Percentiles rank a stretch among this genome's conserved stretches.
phyloP scores from a whole-genome alignment of 2,797 vertebrate genomes.

The Decapterus maruadsi region DNA sequence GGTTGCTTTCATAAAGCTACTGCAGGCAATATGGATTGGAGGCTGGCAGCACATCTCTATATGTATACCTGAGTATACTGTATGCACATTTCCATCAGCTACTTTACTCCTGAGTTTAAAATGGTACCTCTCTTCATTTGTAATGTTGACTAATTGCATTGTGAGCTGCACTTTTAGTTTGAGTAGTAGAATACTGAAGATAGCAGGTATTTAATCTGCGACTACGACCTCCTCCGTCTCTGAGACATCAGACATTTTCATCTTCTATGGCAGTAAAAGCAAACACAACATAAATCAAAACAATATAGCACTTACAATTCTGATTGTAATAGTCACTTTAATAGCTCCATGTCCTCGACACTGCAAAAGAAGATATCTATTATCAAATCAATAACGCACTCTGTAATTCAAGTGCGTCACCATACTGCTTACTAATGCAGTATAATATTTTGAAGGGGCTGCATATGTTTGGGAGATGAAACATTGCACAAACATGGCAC shows the following conservation, averaged over 20 bases:
- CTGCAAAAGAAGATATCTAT: neutral
- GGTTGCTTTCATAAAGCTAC: conserved; percentile 40
- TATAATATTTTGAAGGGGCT: neutral
- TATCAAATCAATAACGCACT: neutral
- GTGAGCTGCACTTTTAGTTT: neutral
- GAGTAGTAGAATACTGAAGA: neutral
- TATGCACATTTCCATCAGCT: conserved; percentile 4
- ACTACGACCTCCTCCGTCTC: neutral
- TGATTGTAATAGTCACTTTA: neutral
- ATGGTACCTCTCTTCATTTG: neutral
- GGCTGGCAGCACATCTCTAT: conserved; percentile 2
- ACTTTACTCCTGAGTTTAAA: neutral
- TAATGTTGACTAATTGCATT: neutral
- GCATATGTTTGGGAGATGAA: conserved; percentile 5
- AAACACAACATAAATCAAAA: neutral
- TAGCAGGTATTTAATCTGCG: neutral
- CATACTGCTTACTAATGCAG: neutral
- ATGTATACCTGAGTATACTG: conserved; percentile 2
- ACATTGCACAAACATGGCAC: neutral
- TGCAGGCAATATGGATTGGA: conserved; percentile 33
- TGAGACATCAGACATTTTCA: neutral
- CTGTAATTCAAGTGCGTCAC: neutral
- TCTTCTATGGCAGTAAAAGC: neutral
- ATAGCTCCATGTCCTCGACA: neutral
- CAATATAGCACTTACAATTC: neutral